phyloP scores from a whole-genome alignment of 1,140 invertebrate species.

The Lepidurus couesii region DNA sequence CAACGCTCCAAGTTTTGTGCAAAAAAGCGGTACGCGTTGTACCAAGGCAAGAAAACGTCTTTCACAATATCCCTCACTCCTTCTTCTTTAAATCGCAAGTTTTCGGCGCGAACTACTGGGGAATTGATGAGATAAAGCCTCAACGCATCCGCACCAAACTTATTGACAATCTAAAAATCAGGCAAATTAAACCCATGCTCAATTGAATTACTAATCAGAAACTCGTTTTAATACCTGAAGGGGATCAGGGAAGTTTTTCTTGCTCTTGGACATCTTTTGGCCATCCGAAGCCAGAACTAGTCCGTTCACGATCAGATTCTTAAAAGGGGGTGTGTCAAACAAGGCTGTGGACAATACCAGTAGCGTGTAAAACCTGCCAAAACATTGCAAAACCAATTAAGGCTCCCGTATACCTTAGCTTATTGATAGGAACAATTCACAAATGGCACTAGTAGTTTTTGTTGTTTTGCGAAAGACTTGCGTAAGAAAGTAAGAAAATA shows the following conservation, averaged over 20 bases:
- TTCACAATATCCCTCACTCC: conserved; percentile 94
- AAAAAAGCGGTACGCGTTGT: conserved; percentile 94
- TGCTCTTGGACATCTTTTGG: conserved; percentile 98
- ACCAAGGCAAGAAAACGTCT: conserved; percentile 98
- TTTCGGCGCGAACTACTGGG: conserved; percentile 94
- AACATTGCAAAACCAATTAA: neutral
- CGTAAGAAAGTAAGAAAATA: too few relatives aligned
- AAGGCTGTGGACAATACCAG: conserved; percentile 91
- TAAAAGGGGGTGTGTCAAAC: conserved; percentile 96
- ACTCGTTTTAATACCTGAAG: conserved; percentile 51
- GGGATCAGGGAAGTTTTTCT: conserved; percentile 98
- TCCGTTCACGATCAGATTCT: conserved; percentile 95
- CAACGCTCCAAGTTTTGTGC: conserved; percentile 85
- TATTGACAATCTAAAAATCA: conserved; percentile 61
- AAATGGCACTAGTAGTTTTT: too few relatives aligned
- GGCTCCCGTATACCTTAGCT: too few relatives aligned
- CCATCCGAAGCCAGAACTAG: conserved; percentile 92
- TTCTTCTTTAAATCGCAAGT: conserved; percentile 93
- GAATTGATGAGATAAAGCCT: conserved; percentile 96
- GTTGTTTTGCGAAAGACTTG: too few relatives aligned
- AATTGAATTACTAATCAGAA: conserved; percentile 24
- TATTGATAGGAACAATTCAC: too few relatives aligned
- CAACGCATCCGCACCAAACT: conserved; percentile 95
- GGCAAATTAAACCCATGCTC: neutral
- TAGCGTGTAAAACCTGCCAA: conserved; percentile 83